These are phyloP conservation scores for Phlogophora meticulosa DNA, from an alignment of 2,888 invertebrate genomes.

Conservation along the genomic window DNA sequence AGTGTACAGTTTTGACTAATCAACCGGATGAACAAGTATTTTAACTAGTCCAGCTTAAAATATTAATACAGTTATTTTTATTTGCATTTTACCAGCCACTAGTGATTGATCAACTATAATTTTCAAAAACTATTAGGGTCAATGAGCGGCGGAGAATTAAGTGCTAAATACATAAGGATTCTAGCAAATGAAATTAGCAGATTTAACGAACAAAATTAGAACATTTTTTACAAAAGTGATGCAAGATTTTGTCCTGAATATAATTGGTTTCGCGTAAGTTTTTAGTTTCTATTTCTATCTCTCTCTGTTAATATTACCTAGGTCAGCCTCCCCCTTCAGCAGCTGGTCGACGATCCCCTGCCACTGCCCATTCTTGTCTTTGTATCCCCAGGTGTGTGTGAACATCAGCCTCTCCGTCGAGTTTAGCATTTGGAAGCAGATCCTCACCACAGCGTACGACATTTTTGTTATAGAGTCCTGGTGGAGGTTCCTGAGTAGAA, in stretches of 20 bases:
- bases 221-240: conserved; percentile 5
- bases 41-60: background rate
- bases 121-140: conserved; percentile 8
- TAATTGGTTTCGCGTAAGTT: background rate
- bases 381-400: conserved; percentile 86
- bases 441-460: conserved; percentile 82
- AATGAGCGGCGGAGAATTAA: conserved; percentile 7
- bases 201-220: background rate
- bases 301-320: conserved; percentile 73
- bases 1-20: background rate
- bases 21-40: conserved; percentile 1
- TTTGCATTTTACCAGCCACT: background rate
- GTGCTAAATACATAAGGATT: conserved; percentile 4
- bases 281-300: background rate
- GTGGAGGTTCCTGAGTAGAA: conserved; percentile 77
- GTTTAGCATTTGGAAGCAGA: conserved; percentile 87
- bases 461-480: conserved; percentile 87
- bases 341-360: conserved; percentile 82
- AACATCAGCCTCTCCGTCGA: conserved; percentile 80
- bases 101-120: background rate
- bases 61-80: conserved; percentile 16
- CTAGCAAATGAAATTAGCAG: conserved; percentile 13
- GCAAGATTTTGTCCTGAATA: background rate
- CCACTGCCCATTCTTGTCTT: conserved; percentile 85
- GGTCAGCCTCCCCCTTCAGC: conserved; percentile 83